Conservation (phyloP, 2,113 vertebrate genomes). For the Gasterosteus aculeatus region DNA sequence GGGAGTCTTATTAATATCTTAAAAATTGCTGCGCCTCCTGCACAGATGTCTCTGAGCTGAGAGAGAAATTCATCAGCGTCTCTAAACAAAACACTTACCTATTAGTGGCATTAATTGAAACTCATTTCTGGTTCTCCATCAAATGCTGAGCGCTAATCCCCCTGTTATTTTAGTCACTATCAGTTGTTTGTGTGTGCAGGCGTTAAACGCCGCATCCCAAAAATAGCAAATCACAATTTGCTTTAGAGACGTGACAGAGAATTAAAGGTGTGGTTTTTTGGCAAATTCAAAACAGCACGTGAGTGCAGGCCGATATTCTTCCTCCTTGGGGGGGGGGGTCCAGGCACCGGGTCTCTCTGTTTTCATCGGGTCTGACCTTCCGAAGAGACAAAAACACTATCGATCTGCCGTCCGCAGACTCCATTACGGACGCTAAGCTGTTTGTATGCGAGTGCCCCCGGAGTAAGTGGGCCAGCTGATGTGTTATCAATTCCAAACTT, state of each 20-base stretch:
- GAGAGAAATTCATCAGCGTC: constrained; percentile 54
- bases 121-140: constrained; percentile 55
- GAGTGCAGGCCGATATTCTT: constrained; percentile 7
- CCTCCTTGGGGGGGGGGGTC: constrained; percentile 37
- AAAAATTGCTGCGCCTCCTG: constrained; percentile 25
- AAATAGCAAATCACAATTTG: constrained; percentile 24
- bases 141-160: constrained; percentile 51
- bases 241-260: constrained; percentile 26
- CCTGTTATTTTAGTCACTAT: constrained; percentile 43
- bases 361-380: constrained; percentile 54
- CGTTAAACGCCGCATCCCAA: constrained; percentile 16
- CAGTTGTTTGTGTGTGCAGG: constrained; percentile 5
- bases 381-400: constrained; percentile 67
- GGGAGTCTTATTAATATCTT: constrained; percentile 52
- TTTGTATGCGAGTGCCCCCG: constrained; percentile 59
- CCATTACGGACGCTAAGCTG: constrained; percentile 66
- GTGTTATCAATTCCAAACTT: constrained; percentile 34
- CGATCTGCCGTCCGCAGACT: constrained; percentile 64
- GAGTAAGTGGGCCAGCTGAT: constrained; percentile 32
- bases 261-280: constrained; percentile 15
- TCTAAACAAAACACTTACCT: constrained; percentile 63
- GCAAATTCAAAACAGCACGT: constrained; percentile 17
- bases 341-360: not conserved
- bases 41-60: constrained; percentile 49
- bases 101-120: constrained; percentile 72